Conservation (phyloP, 2,888 invertebrate species). For the Phyto melanocephala region DNA sequence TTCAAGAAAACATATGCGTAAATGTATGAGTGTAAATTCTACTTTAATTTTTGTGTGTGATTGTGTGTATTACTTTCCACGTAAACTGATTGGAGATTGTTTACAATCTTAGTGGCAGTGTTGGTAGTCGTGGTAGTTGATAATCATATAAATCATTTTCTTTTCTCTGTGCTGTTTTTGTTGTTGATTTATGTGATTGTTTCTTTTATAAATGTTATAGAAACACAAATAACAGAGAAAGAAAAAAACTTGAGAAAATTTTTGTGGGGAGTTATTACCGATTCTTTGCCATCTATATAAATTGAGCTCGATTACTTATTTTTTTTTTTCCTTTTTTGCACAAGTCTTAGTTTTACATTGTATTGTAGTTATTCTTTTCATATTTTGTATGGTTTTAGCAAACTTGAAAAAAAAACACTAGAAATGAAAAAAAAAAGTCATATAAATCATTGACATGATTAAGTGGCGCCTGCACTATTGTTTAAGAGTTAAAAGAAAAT, state of each 20-base stretch:
- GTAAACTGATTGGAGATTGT: background rate
- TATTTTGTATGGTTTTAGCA: background rate
- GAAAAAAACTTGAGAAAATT: background rate
- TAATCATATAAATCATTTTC: slow-evolving; percentile 70
- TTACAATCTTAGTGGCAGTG: background rate
- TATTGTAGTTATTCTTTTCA: background rate
- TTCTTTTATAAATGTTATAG: slow-evolving; percentile 35
- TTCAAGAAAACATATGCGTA: slow-evolving; percentile 39
- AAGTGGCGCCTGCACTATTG: slow-evolving; percentile 54
- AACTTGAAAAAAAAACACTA: too few species aligned
- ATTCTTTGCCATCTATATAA: slow-evolving; percentile 41
- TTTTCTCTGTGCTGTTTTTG: slow-evolving; percentile 69
- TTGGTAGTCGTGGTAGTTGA: slow-evolving; percentile 24
- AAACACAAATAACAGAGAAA: background rate
- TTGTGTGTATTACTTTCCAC: slow-evolving; percentile 19
- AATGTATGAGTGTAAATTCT: background rate
- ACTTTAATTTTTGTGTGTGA: background rate
- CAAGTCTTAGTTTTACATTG: background rate
- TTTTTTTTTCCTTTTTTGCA: background rate
- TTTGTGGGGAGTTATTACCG: slow-evolving; percentile 38
- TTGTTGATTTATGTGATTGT: slow-evolving; percentile 77
- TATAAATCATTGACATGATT: slow-evolving; percentile 66
- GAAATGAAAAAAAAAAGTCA: slow-evolving; percentile 34
- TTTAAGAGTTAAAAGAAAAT: slow-evolving; percentile 35
- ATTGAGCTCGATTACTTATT: slow-evolving; percentile 39